Percentiles rank a stretch among this genome's conserved stretches.
Conservation (phyloP, 2,797 vertebrate genomes). For the Alectoris magna region DNA sequence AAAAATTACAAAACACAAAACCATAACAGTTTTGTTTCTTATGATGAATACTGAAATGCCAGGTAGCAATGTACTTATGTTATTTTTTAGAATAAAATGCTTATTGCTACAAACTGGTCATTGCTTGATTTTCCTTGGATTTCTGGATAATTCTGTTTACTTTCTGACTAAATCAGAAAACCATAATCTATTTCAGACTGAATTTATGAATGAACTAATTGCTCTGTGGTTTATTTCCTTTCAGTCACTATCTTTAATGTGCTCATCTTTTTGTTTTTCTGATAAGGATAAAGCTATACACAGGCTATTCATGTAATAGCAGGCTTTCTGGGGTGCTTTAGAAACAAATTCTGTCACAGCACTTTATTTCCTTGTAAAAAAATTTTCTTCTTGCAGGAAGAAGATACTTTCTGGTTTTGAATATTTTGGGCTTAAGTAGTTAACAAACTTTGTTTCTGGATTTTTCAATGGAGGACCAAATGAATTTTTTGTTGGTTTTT, state of each 20-base stretch:
- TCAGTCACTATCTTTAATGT: background rate
- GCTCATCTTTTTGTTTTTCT: background rate
- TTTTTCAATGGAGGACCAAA: background rate
- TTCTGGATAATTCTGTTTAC: background rate
- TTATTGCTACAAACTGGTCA: background rate
- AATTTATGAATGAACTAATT: background rate
- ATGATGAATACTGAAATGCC: background rate
- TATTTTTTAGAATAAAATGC: background rate
- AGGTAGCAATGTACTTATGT: background rate
- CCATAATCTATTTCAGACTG: background rate
- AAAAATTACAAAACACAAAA: too few species aligned
- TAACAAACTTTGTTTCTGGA: background rate
- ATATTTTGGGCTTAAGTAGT: background rate
- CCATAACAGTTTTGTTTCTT: background rate
- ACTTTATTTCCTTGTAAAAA: background rate
- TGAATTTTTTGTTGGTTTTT: background rate
- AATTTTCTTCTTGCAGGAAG: background rate
- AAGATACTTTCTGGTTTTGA: background rate
- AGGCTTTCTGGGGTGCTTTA: background rate
- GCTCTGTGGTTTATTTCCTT: background rate
- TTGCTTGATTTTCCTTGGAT: background rate
- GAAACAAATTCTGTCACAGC: background rate
- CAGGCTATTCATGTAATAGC: background rate
- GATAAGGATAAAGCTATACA: background rate
- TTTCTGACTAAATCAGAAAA: background rate